Base-by-base conservation (phyloP, 2,888 invertebrate species). In the Unio pictorum region DNA sequence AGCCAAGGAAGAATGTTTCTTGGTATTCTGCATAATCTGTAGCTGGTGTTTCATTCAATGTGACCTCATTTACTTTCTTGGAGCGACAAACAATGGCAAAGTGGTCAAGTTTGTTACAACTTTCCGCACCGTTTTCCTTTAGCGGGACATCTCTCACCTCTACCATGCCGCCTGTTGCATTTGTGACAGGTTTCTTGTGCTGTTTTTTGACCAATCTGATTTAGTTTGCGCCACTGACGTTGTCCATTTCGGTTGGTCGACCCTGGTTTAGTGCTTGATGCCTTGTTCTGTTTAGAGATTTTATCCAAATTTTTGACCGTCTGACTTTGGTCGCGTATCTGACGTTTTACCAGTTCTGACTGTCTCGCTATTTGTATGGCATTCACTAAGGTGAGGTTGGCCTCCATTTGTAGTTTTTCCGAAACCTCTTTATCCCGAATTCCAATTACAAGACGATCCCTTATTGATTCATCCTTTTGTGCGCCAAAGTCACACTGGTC, bases 401-500 rank as follows among this genome's bases (percentile, higher is more conserved):
- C 54, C 18, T 55, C 30, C 4, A 74, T 61, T 66, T 72, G 69
- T 26, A 69, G 66, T 61, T 64, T 68, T 55, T 69, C 74, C 15
- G 69, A 72, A 18, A 72, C 45, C 6, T 64, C 61, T 20, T 67
- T 66, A 45, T 69, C 69, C 20, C 23, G 18, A 11, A 74, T 64
- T 28, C 69, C 72, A 6, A 74, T 67, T 4, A 74, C 69, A 28
- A 74, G 34, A 18, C 58, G 57, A 28, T 74, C 69, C 28, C 67
- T 61, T 17, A 74, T 74, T n/a, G 69, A 59, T 58, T 67, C 55
- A n/a, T 26, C n/a, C 57, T 69, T 65, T 34, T 34, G 34, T 54
- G 68, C 62, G 18, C 6, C 58, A 64, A 71, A 71, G 6, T 64
- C 68, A 64, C 71, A 75, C 30, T 73, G 66, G 54, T 73, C 71